Evolutionary conservation across 2,797 vertebrate genomes (phyloP), one percentile per base, ranked within the genome.

Genomic region (Sparidentex hasta): DNA sequence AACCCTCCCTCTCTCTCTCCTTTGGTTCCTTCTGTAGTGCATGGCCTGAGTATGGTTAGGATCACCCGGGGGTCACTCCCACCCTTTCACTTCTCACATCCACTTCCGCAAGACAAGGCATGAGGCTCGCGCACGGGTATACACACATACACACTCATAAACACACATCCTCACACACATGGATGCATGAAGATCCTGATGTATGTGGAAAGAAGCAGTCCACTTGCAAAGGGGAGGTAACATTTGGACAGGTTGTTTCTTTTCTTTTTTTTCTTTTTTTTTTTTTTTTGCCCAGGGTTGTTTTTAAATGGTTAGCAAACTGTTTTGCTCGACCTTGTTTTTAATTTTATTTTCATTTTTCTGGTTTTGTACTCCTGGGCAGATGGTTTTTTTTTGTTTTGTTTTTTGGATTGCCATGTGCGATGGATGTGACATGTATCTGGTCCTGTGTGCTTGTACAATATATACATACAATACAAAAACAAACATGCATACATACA

Each of bases 31-130:
- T 78, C 87, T 89, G 89, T 96, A 96, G 94, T 97, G 95, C 97
- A 97, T 96, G 96, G 94, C 96, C 97, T 96, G 96, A 97, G 96
- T 97, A 97, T 97, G 96, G 95, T 96, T 91, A 92, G 96, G 96
- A 97, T 96, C 96, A 87, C 80, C 84, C 29, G 75, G 75, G 81
- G 79, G 75, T 55, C 21, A 21, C 65, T 65, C 68, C 76, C 8
- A 1, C 73, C 78, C 81, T 75, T 64, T 70, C 56, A 66, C 75
- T 33, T 71, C 68, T 62, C 80, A 90, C 74, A 76, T 83, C 73
- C 82, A 87, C 83, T 82, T 88, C 81, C 11, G 68, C 90, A 92
- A 92, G 84, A 90, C 89, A 84, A 92, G 92, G 94, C 92, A 94
- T 94, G 93, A 93, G 88, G 93, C 90, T 90, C 89, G 80, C 75